Conservation (phyloP, 2,797 vertebrate genomes). For the Lerista edwardsae region DNA sequence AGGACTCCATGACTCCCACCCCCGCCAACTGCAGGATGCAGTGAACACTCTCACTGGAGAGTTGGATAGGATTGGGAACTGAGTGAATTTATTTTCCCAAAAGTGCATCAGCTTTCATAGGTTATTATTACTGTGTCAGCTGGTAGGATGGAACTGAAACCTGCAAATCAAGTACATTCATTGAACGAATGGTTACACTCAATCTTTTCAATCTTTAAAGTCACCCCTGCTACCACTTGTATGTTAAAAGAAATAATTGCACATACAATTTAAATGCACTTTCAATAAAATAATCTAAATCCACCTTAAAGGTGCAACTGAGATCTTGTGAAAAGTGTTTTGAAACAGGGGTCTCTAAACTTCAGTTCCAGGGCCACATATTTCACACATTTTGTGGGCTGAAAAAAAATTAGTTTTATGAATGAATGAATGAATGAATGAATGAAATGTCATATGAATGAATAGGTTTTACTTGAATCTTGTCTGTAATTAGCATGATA, state of each 20-base stretch:
- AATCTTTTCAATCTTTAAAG: background rate
- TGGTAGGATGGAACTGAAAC: background rate
- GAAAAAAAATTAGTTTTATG: too few relatives aligned
- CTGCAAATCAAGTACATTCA: background rate
- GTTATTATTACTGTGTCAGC: background rate
- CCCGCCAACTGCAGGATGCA: too few relatives aligned
- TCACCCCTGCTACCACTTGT: background rate
- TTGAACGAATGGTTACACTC: background rate
- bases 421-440: too few relatives aligned
- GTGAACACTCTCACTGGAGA: too few relatives aligned
- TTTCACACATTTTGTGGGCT: too few relatives aligned
- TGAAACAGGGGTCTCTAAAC: too few relatives aligned
- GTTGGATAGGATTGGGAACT: too few relatives aligned
- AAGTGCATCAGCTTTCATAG: background rate
- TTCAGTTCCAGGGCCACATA: too few relatives aligned
- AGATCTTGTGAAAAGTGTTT: background rate
- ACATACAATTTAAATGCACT: background rate
- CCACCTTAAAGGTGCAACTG: background rate
- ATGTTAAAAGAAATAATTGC: background rate
- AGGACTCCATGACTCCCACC: too few relatives aligned
- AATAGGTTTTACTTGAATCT: too few relatives aligned
- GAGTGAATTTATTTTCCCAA: background rate
- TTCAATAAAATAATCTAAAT: background rate
- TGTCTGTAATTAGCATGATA: too few relatives aligned
- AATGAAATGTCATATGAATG: too few relatives aligned